These are phyloP conservation scores for Acrobasis consociella DNA, from an alignment of 2,888 invertebrate genomes.

Conservation along the genomic window DNA sequence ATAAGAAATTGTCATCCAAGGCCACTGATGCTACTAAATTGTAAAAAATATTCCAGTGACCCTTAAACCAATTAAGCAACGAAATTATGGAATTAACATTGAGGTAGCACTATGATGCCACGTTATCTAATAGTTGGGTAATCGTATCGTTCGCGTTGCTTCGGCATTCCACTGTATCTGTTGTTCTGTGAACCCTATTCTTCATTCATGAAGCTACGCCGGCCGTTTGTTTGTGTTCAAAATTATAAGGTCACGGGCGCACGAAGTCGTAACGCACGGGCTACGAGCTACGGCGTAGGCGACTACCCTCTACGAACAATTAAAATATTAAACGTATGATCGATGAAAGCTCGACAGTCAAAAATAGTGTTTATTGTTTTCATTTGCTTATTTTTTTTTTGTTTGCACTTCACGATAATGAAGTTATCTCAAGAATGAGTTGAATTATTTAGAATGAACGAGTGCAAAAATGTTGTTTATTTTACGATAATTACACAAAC, in stretches of 20 bases:
- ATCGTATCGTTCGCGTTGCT: constrained; percentile 27
- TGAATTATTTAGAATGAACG: no score
- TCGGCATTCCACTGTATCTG: constrained; percentile 7
- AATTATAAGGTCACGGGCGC: constrained; percentile 15
- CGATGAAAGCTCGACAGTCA: no score
- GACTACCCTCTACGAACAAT: constrained; percentile 1
- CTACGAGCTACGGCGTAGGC: constrained; percentile 17
- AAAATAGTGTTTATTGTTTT: no score
- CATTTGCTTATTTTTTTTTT: no score
- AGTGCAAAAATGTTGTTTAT: no score
- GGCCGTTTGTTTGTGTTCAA: constrained; percentile 4
- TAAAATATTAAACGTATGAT: no score
- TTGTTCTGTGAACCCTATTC: constrained; percentile 8
- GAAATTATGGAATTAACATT: constrained; percentile 21
- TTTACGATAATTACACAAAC: no score
- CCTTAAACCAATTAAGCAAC: constrained; percentile 16
- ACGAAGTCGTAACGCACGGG: constrained; percentile 2
- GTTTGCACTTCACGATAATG: no score
- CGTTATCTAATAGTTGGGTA: constrained; percentile 28
- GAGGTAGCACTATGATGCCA: constrained; percentile 7
- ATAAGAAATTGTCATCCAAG: background rate
- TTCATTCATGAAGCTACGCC: constrained; percentile 4
- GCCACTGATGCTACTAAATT: background rate
- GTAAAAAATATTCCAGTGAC: constrained; percentile 15
- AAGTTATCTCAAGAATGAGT: no score